Evolutionary conservation across 2,113 vertebrate species (phyloP).

Genomic region (Lepus europaeus): DNA sequence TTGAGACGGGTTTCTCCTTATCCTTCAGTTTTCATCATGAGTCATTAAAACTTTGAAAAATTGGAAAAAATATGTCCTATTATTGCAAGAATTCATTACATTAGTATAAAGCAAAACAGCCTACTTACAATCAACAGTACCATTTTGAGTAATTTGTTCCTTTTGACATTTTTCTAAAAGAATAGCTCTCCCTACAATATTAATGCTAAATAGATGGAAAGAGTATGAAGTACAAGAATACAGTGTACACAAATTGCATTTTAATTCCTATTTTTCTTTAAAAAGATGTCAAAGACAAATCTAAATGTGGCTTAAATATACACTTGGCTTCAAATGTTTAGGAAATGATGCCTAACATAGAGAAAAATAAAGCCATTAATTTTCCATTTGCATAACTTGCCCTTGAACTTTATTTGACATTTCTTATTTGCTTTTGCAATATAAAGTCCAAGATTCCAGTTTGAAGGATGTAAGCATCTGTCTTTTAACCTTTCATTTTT

Average conservation of each 20-base stretch:
- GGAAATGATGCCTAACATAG: constrained; percentile 78
- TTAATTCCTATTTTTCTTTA: constrained; percentile 81
- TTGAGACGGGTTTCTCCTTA: constrained; percentile 53
- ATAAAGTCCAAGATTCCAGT: constrained; percentile 71
- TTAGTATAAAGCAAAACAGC: constrained; percentile 75
- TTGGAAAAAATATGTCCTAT: constrained; percentile 59
- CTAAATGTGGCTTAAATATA: constrained; percentile 75
- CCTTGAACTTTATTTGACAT: constrained; percentile 82
- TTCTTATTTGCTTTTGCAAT: constrained; percentile 69
- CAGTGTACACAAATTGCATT: constrained; percentile 73
- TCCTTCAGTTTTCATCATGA: constrained; percentile 58
- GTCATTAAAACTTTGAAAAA: constrained; percentile 77
- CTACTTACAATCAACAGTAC: constrained; percentile 57
- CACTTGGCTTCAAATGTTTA: constrained; percentile 72
- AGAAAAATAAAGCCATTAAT: constrained; percentile 83
- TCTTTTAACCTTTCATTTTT: neutral
- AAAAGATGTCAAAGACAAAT: constrained; percentile 78
- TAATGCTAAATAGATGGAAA: constrained; percentile 82
- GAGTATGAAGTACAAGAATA: constrained; percentile 67
- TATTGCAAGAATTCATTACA: constrained; percentile 80
- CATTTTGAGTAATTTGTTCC: constrained; percentile 81
- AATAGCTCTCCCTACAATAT: constrained; percentile 71
- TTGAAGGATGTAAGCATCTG: constrained; percentile 47
- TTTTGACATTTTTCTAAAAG: constrained; percentile 75
- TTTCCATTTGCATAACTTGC: constrained; percentile 80